Base-by-base conservation (phyloP, 2,797 vertebrate genomes). In the Dendrocincla fuliginosa region DNA sequence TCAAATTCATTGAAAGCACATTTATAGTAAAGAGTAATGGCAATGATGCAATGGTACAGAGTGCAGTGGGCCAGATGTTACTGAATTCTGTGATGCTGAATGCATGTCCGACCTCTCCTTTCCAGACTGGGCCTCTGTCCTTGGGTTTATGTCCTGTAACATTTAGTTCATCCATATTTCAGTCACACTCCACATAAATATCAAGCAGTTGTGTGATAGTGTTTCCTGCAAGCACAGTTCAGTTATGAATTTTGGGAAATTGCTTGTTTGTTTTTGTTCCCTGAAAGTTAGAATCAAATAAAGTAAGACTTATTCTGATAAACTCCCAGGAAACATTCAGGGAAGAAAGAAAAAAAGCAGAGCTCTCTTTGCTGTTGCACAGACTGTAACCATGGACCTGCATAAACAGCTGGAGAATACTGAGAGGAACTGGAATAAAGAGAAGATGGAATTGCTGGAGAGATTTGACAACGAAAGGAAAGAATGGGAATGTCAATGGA, bases 401-500 rank as follows among this genome's bases (percentile, higher is more conserved):
- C 98, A 91, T 87, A 98, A 98, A 90, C 98, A 98, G 28, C 93
- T 99, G 98, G 99, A 99, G 93, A 98, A 97, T 96, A 99, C 97
- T 5, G 98, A 99, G 95, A 98, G 93, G 85, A 98, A 97, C 97
- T 99, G 99, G 99, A 97, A 98, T 84, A 98, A 98, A 95, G 99
- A 99, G 97, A 99, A 98, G 97, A 98, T 98, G 56, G 99, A 99
- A 94, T 97, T 99, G 94, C 97, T 99, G 97, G 98, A 99, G 97
- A 98, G 98, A 95, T 99, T 99, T 95, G 99, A 99, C 86, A 97
- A 98, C 4, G 99, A 99, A 98, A 99, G 99, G 96, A 99, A 98
- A 83, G 99, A 99, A 93, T 99, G 99, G 99, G 99, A 99, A 97
- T 98, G 98, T 94, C 99, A 99, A 57, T 98, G 99, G 98, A 98